Evolutionary conservation across 2,797 vertebrate genomes (phyloP).

Genomic region (Paedocypris micromegethes): DNA sequence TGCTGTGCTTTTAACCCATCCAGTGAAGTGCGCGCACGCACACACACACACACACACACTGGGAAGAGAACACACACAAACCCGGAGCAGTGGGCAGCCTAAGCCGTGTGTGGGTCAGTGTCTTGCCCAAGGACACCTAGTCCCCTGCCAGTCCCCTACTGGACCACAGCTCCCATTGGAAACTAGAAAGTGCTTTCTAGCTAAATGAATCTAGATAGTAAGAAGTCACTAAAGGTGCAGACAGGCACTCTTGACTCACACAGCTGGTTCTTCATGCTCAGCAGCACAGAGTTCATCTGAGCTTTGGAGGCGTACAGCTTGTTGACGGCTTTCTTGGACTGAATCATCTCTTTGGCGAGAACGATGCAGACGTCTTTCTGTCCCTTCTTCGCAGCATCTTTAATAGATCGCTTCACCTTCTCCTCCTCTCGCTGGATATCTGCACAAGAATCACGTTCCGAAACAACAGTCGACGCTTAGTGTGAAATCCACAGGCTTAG

Average conservation of each 20-base stretch:
- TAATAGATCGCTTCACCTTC: constrained; percentile 93
- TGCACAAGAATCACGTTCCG: constrained; percentile 51
- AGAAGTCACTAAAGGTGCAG: no score
- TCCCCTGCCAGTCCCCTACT: no score
- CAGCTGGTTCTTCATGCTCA: constrained; percentile 98
- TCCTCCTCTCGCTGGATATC: constrained; percentile 97
- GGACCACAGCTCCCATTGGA: no score
- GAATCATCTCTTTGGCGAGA: constrained; percentile 91
- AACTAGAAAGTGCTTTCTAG: no score
- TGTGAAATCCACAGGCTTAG: background rate
- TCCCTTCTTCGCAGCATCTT: constrained; percentile 93
- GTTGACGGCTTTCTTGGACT: constrained; percentile 81
- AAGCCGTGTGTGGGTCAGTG: no score
- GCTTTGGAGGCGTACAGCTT: constrained; percentile 95
- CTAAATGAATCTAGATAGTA: no score
- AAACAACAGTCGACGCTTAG: background rate
- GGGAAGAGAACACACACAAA: no score
- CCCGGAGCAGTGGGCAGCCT: no score
- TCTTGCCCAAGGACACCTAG: no score
- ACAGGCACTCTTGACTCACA: constrained; percentile 68
- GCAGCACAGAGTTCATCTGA: constrained; percentile 94
- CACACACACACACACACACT: no score
- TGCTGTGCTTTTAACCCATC: no score
- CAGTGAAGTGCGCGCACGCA: no score
- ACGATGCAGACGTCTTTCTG: constrained; percentile 90